Base-by-base conservation (phyloP, 2,113 vertebrate species). In the Galeopterus variegatus region DNA sequence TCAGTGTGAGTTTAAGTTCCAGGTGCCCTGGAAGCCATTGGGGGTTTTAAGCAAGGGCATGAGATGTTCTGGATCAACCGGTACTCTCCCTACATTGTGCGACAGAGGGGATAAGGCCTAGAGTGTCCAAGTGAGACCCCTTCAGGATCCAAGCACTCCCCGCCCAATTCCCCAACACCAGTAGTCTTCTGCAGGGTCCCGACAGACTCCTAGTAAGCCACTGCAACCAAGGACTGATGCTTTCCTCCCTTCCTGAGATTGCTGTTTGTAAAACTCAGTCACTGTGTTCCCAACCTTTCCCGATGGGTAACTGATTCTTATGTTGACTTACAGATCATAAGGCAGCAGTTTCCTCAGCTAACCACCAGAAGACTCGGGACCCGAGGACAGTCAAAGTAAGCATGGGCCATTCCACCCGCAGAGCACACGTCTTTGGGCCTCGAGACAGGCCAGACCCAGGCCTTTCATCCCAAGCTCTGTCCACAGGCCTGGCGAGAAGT, bases 371-470 rank as follows among this genome's bases (percentile, higher is more conserved):
- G 99, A 98, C 99, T 99, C 60, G 99, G 99, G 96, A 99, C 99
- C 56, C 99, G 99, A 98, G 99, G 99, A 92, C 99, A 99, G 97
- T 99, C 99, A 52, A 99, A 99, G 99, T 99, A 99, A 99, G 99
- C 97, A 97, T 84, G 18, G 23, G 50, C 52, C 21, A 7, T 4
- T 14, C 48, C 18, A 45, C 65, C 36, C 9, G 11, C 73, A 31
- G 36, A 17, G 17, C 5, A 0, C 1, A 0, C 0, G 0, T 36
- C 72, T 14, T 36, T 23, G 54, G 62, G 52, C 64, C 62, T 28
- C 2, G 19, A 88, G 41, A 17, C 31, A 26, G 82, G 8, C 28
- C 1, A 0, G 9, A 9, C 24, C 79, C 31, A 9, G 52, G 70
- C 36, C 31, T 5, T 8, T 45, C 41, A 41, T 45, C 56, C 31